Evolutionary conservation across 2,113 vertebrate genomes (phyloP), one percentile per base, ranked within the genome.

Genomic region (Hyperopisus bebe): DNA sequence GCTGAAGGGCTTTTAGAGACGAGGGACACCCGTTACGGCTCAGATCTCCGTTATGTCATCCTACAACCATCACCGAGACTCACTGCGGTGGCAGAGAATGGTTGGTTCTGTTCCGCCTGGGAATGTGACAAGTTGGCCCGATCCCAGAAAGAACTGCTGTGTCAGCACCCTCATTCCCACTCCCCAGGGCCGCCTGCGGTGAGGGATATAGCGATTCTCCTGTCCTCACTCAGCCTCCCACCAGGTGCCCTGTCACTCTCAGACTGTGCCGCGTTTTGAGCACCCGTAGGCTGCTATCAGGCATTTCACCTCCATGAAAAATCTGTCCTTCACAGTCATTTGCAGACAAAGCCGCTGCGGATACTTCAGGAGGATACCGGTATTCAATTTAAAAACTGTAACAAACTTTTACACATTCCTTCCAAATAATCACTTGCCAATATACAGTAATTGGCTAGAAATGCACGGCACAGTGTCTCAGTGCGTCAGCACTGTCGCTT

Each of bases 291-390:
- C 44, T n/a, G 7, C 21, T 19, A 47, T 0, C 17, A 17, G 13
- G 15, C 27, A 35, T 31, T 77, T 17, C 70, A 11, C n/a, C 62
- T 21, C 24, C 82, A 47, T 86, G 47, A 15, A 47, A 6, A 47
- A 27, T 86, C 83, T 48, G 44, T 50, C 83, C 44, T 86, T 27
- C 46, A 86, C 24, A 48, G 21, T 42, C 31, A 35, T 42, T 47
- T 85, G 6, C 24, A 17, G 44, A n/a, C n/a, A 50, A 47, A n/a
- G 44, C 17, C 17, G 5, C 74, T 42, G 35, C 0, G 17, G 74
- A 39, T 19, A 77, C 74, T 77, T 80, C 13, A 80, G 31, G 5
- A 80, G 35, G 31, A 51, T 89, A 92, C 89, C 90, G 89, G 55
- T 92, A 24, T 90, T 46, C 83, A 90, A 3, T 89, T 70, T 11